These are phyloP conservation scores for Anoplolepis gracilipes DNA, from an alignment of 1,140 invertebrate genomes.

Conservation along the genomic window DNA sequence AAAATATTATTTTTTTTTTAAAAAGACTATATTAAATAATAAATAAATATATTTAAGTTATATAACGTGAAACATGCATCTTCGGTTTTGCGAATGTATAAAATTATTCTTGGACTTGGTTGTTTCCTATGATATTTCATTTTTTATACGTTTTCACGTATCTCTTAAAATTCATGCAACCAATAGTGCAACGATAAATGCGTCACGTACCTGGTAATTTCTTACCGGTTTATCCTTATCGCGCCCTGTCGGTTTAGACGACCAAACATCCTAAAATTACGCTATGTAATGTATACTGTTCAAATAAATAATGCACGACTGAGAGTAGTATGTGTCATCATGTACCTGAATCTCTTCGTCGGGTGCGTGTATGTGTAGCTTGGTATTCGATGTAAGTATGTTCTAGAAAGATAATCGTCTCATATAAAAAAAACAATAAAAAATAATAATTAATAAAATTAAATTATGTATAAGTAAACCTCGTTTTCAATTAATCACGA, in stretches of 20 bases:
- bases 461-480: constrained; percentile 21
- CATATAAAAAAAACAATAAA: constrained; percentile 11
- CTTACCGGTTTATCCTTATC: constrained; percentile 32
- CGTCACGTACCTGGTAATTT: constrained; percentile 16
- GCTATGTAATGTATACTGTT: neutral
- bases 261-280: constrained; percentile 51
- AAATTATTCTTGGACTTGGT: constrained; percentile 1
- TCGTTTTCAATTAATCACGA: constrained; percentile 6
- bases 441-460: neutral
- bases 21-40: neutral
- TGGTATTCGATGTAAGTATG: constrained; percentile 21
- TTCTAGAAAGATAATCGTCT: constrained; percentile 45
- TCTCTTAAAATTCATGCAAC: neutral
- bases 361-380: constrained; percentile 45
- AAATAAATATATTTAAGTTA: neutral
- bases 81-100: neutral
- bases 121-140: neutral
- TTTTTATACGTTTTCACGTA: neutral
- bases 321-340: constrained; percentile 2
- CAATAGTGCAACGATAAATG: neutral
- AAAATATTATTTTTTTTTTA: neutral
- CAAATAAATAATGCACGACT: neutral
- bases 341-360: constrained; percentile 45
- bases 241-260: constrained; percentile 23
- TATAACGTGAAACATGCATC: neutral